A percentile compares a stretch with the other conserved stretches of the same genome.
Evolutionary conservation across 1,140 invertebrate species (phyloP).

Genomic region (Dufourea novaeangliae): DNA sequence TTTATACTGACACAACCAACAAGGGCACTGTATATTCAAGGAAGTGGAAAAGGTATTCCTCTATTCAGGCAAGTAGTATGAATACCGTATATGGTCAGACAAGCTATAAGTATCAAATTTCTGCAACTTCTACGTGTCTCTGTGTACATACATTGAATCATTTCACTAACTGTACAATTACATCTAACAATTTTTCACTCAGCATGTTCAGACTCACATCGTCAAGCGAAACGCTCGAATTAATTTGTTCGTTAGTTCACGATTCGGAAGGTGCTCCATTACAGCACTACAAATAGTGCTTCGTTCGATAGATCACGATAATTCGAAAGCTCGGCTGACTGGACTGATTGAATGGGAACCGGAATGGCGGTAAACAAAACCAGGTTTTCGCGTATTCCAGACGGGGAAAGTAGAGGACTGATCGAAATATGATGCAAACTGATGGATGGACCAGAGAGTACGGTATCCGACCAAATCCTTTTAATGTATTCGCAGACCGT

Average conservation of each 20-base stretch:
- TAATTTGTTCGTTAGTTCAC: background rate
- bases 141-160: too few relatives aligned
- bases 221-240: background rate
- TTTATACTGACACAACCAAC: too few relatives aligned
- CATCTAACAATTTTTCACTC: too few relatives aligned
- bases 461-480: conserved; percentile 37
- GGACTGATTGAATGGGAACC: too few relatives aligned
- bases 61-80: background rate
- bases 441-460: background rate
- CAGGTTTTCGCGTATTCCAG: background rate
- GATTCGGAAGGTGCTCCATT: background rate
- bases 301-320: conserved; percentile 1
- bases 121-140: too few relatives aligned
- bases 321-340: background rate
- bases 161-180: too few relatives aligned
- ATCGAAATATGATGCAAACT: background rate
- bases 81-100: background rate
- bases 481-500: conserved; percentile 32
- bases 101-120: too few relatives aligned
- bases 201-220: too few relatives aligned
- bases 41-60: background rate
- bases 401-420: background rate
- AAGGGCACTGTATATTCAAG: too few relatives aligned
- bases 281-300: background rate
- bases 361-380: background rate